Evolutionary conservation across 1,140 invertebrate genomes (phyloP).

Genomic region (Ceratina australensis): DNA sequence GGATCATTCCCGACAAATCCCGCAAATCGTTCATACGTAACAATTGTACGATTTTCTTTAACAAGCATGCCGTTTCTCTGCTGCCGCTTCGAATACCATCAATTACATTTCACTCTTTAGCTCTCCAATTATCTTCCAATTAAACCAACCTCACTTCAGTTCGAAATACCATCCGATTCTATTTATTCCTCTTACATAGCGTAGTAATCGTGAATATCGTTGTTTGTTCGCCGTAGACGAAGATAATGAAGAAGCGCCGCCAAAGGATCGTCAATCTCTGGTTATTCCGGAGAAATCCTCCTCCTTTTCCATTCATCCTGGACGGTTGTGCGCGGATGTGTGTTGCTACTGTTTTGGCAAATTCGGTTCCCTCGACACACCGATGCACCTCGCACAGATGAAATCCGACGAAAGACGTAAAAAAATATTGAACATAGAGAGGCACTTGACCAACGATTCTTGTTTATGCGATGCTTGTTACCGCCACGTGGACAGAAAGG

Average conservation of each 20-base stretch:
- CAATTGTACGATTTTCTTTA: slow-evolving; percentile 23
- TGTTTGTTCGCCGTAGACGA: slow-evolving; percentile 71
- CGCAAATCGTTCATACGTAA: slow-evolving; percentile 34
- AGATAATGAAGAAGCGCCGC: slow-evolving; percentile 78
- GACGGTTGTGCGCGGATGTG: slow-evolving; percentile 87
- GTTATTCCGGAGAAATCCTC: slow-evolving; percentile 92
- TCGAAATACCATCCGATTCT: background rate
- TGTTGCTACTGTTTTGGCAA: slow-evolving; percentile 92
- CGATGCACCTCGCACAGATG: slow-evolving; percentile 91
- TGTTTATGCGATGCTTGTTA: slow-evolving; percentile 92
- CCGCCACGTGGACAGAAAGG: slow-evolving; percentile 89
- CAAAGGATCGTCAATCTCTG: slow-evolving; percentile 82
- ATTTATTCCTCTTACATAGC: background rate
- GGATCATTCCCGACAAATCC: slow-evolving; percentile 28
- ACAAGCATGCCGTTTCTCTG: slow-evolving; percentile 48
- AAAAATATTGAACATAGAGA: slow-evolving; percentile 87
- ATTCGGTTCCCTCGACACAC: slow-evolving; percentile 90
- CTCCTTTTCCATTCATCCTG: slow-evolving; percentile 91
- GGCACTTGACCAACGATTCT: slow-evolving; percentile 88
- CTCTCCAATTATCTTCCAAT: background rate
- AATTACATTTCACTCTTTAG: slow-evolving; percentile 11
- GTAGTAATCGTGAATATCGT: background rate
- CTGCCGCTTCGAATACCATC: slow-evolving; percentile 26
- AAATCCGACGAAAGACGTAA: slow-evolving; percentile 88
- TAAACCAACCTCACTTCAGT: background rate